Base-by-base conservation (phyloP, 2,888 invertebrate species). In the Serrognathus titanus region DNA sequence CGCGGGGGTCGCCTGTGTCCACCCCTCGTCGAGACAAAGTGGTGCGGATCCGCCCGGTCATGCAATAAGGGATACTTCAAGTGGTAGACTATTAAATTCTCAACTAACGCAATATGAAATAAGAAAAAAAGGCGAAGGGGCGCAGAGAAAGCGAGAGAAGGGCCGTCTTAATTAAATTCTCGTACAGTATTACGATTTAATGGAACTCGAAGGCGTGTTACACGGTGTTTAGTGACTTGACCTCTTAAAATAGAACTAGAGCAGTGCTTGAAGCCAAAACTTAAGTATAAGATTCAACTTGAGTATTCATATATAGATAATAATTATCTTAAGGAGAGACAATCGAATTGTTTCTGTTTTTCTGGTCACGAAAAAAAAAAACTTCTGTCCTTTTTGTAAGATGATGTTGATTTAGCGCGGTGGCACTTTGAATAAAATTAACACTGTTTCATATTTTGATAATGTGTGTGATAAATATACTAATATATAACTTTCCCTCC, bases 1-100 rank as follows among this genome's bases (percentile, higher is more conserved):
- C 82, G 90, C 10, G 92, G 92, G 10, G 95, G 95, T 8, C 81
- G 85, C 31, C 82, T 87, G 5, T 96, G 96, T 80, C 92, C 92
- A 5, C 88, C 92, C 9, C 83, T 94, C 53, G 84, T 88, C 63
- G 90, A 93, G 72, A 90, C 91, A 12, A 87, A 91, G 72, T 94
- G 94, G 93, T 94, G 94, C 75, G 92, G 93, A 57, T 88, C 89
- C 63, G 85, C 85, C 61, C 81, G 83, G 64, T 84, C 85, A 58
- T 88, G 88, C 75, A 82, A 83, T 71, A 79, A 81, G 71, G 80
- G 78, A 67, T 85, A 85, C 77, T 86, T 86, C 78, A 82, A 83
- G 75, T 86, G 85, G 85, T 83, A 67, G 64, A 59, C 50, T 16
- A 57, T 48, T 24, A 55, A 16, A 51, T 9, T 43, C 40, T 16